These are phyloP conservation scores for Hippopotamus amphibius DNA, from an alignment of 2,113 vertebrate species.

Conservation along the genomic window DNA sequence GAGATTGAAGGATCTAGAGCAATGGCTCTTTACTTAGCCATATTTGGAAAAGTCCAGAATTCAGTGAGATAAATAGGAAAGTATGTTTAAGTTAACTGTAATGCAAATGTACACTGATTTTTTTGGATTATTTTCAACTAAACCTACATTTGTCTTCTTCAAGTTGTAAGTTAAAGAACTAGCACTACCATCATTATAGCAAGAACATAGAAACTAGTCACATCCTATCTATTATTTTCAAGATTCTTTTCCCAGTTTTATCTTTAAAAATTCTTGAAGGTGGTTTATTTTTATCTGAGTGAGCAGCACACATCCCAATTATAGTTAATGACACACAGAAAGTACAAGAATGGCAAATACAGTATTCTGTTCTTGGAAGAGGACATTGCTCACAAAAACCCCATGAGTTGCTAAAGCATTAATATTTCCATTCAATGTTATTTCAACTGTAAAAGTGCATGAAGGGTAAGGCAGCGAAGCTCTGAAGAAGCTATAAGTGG, in stretches of 20 bases:
- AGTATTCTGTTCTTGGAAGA: not conserved
- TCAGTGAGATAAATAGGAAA: not conserved
- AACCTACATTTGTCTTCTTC: not conserved
- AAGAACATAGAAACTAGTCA: not conserved
- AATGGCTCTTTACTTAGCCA: not conserved
- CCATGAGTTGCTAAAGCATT: not conserved
- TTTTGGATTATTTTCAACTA: not conserved
- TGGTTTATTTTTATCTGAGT: slow-evolving; percentile 34
- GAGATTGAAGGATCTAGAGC: not conserved
- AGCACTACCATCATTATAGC: not conserved
- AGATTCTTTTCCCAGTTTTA: not conserved
- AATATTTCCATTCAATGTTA: not conserved
- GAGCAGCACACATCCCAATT: not conserved
- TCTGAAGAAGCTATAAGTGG: not conserved
- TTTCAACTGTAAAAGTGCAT: not conserved
- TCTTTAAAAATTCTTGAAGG: slow-evolving; percentile 10
- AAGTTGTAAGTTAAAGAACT: not conserved
- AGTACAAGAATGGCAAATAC: not conserved
- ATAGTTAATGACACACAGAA: not conserved
- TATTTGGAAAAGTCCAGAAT: not conserved
- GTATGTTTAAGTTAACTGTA: not conserved
- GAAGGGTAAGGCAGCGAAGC: not conserved
- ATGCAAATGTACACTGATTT: not conserved
- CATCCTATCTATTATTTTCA: not conserved
- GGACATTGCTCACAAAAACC: not conserved